Evolutionary conservation across 2,888 invertebrate genomes (phyloP).

Genomic region (Sylvicola fuscatus): DNA sequence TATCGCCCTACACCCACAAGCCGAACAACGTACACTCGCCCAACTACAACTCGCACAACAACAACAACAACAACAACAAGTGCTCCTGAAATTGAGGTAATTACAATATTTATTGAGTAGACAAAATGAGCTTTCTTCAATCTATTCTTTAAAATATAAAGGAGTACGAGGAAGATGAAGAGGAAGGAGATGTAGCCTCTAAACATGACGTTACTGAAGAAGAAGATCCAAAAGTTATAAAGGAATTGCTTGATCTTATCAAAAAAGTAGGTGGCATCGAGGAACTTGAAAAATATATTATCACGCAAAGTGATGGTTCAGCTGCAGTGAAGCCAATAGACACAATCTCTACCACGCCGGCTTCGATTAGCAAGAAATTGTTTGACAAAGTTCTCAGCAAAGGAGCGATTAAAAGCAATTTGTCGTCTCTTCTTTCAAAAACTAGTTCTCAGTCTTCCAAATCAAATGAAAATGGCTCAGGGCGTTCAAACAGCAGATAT

Average conservation of each 20-base stretch:
- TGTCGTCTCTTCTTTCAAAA: background rate
- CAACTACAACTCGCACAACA: constrained; percentile 24
- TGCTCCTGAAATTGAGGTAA: constrained; percentile 18
- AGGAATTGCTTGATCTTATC: constrained; percentile 64
- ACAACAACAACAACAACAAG: constrained; percentile 26
- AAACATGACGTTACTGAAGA: constrained; percentile 11
- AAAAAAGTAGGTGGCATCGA: constrained; percentile 78
- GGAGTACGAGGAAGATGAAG: constrained; percentile 27
- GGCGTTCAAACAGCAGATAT: constrained; percentile 22
- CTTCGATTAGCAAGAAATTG: constrained; percentile 49
- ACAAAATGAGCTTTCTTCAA: too few species aligned
- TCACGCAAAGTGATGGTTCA: constrained; percentile 29
- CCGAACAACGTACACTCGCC: constrained; percentile 20
- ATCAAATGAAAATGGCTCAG: constrained; percentile 6
- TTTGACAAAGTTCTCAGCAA: constrained; percentile 51
- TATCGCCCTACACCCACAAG: constrained; percentile 19
- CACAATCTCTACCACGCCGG: constrained; percentile 30
- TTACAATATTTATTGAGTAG: too few species aligned
- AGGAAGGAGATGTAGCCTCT: constrained; percentile 19
- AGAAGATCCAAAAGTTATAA: constrained; percentile 39
- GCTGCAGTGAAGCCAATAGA: constrained; percentile 26
- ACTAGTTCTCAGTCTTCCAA: background rate
- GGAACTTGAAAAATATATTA: constrained; percentile 60
- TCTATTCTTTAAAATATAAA: background rate
- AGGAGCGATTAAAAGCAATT: background rate